Evolutionary conservation across 2,797 vertebrate genomes (phyloP).

Genomic region (Sebastiscus tertius): DNA sequence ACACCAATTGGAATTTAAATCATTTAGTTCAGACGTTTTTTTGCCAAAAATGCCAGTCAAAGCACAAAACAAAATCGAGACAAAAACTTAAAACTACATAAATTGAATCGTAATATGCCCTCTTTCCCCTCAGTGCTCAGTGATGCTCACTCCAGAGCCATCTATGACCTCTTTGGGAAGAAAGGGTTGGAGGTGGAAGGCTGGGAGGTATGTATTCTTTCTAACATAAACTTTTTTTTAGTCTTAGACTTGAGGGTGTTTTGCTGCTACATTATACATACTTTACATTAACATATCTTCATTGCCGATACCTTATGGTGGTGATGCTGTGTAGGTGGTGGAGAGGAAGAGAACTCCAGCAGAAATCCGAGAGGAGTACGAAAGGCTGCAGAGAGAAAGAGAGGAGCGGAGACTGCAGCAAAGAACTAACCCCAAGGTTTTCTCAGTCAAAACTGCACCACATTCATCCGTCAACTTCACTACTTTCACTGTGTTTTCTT

Average conservation of each 20-base stretch:
- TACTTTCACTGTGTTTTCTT: conserved; percentile 1
- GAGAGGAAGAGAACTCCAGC: conserved; percentile 94
- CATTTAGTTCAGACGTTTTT: neutral
- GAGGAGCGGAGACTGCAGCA: conserved; percentile 96
- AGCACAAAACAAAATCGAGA: neutral
- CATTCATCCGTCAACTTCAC: neutral
- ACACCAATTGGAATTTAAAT: neutral
- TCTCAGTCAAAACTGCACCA: neutral
- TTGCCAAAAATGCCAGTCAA: neutral
- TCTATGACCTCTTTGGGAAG: conserved; percentile 98
- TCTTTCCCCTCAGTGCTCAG: conserved; percentile 87
- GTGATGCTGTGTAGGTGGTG: conserved; percentile 86
- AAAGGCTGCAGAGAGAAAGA: conserved; percentile 93
- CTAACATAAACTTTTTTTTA: neutral
- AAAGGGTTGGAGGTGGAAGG: conserved; percentile 98
- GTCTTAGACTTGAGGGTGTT: neutral
- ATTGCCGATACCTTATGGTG: neutral
- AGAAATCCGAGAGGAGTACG: conserved; percentile 97
- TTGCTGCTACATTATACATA: neutral
- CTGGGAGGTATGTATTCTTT: conserved; percentile 90
- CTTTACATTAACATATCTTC: neutral
- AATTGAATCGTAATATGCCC: neutral
- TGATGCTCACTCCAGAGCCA: conserved; percentile 94
- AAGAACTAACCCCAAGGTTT: conserved; percentile 97
- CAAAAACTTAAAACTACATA: neutral